Conservation (phyloP, 2,888 invertebrate genomes). For the Aphrophora alni region DNA sequence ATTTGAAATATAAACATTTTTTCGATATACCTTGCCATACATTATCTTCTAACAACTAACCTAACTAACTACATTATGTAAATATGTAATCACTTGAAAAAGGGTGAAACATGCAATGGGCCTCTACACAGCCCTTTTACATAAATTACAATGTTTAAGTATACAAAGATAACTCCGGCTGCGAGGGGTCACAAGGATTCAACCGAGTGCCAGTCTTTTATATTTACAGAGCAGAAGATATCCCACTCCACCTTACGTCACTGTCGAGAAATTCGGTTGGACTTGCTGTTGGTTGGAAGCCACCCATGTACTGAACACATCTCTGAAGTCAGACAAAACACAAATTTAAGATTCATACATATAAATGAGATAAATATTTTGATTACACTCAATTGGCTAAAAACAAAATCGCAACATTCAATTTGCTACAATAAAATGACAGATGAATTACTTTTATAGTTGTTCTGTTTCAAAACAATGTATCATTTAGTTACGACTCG, state of each 20-base stretch:
- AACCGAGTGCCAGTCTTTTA: slow-evolving; percentile 31
- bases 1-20: slow-evolving; percentile 40
- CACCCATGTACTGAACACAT: slow-evolving; percentile 91
- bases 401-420: no score
- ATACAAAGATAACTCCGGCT: slow-evolving; percentile 9
- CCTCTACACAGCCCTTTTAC: slow-evolving; percentile 18
- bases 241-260: slow-evolving; percentile 64
- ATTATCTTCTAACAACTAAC: slow-evolving; percentile 42
- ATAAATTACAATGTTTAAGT: slow-evolving; percentile 2
- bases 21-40: slow-evolving; percentile 33
- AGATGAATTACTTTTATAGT: no score
- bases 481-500: no score
- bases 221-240: slow-evolving; percentile 25
- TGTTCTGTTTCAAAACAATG: no score
- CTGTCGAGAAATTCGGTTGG: slow-evolving; percentile 68
- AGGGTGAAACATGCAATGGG: slow-evolving; percentile 43
- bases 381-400: no score
- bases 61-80: slow-evolving; percentile 44
- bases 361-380: no score
- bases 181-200: not conserved
- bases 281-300: slow-evolving; percentile 70
- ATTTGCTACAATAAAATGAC: no score
- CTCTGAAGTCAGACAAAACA: slow-evolving; percentile 71
- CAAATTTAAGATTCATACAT: no score
- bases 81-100: slow-evolving; percentile 42